phyloP scores from a whole-genome alignment of 2,888 invertebrate genomes.

The Ischnus inquisitorius region DNA sequence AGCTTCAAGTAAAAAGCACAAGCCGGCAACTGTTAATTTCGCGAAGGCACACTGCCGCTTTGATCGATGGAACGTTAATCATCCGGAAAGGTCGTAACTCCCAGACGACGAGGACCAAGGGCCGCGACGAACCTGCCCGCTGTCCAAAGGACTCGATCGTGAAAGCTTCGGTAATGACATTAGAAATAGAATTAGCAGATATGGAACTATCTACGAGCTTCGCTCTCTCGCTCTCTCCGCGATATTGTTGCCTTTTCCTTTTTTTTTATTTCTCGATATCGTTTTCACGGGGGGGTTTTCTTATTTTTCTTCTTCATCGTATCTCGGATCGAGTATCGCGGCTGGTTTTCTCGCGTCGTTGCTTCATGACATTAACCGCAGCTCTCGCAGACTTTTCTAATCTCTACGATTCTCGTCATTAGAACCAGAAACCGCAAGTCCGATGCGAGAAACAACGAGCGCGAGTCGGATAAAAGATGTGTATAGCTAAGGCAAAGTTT shows the following conservation, averaged over 20 bases:
- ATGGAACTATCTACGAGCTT: constrained; percentile 42
- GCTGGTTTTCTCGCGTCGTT: not conserved
- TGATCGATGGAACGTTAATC: constrained; percentile 74
- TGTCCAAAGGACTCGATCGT: constrained; percentile 57
- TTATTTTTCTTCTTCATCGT: constrained; percentile 12
- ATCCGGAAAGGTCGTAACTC: constrained; percentile 65
- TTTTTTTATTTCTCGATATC: not conserved
- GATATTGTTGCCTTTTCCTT: constrained; percentile 21
- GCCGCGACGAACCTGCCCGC: constrained; percentile 18
- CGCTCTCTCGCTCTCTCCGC: not conserved
- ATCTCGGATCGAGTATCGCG: not conserved
- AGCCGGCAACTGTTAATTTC: constrained; percentile 57
- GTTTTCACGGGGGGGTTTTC: not conserved
- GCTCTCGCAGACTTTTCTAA: not conserved
- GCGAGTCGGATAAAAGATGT: not conserved
- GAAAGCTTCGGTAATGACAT: constrained; percentile 67
- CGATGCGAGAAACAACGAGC: not conserved
- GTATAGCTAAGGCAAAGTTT: not conserved
- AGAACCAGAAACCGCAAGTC: not conserved
- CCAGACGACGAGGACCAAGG: constrained; percentile 26
- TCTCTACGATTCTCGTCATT: not conserved
- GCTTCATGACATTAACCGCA: not conserved
- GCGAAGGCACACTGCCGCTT: constrained; percentile 63
- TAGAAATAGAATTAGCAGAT: constrained; percentile 69
- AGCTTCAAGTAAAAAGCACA: constrained; percentile 50